Conservation (phyloP, 1,140 invertebrate genomes). For the Portunus trituberculatus region DNA sequence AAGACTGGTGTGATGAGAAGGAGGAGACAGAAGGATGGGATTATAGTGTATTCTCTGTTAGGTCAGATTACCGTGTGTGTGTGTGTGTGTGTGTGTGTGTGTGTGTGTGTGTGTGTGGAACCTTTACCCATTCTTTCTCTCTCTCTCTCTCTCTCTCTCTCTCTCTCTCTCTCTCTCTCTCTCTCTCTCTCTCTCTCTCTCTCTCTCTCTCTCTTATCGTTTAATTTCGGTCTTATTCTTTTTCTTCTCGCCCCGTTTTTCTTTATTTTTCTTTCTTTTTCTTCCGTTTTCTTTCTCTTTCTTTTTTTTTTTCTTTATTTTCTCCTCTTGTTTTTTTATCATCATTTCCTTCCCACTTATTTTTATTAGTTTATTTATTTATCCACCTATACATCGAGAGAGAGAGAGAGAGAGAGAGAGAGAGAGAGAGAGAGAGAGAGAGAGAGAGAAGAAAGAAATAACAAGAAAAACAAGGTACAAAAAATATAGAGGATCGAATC, state of each 20-base stretch:
- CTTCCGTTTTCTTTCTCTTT: too few relatives aligned
- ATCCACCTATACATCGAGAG: too few relatives aligned
- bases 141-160: slow-evolving; percentile 43
- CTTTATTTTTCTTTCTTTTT: neutral
- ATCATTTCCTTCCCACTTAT: neutral
- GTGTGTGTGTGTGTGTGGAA: too few relatives aligned
- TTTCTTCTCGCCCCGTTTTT: neutral
- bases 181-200: slow-evolving; percentile 43
- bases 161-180: slow-evolving; percentile 43
- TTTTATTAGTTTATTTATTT: too few relatives aligned
- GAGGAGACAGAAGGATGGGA: too few relatives aligned
- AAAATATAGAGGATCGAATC: neutral
- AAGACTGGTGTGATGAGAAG: too few relatives aligned
- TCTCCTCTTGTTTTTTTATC: neutral
- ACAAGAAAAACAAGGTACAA: neutral
- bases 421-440: neutral
- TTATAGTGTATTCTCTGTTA: too few relatives aligned
- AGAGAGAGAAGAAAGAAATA: neutral
- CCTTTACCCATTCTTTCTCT: too few relatives aligned
- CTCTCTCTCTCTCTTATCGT: neutral
- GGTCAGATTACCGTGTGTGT: too few relatives aligned
- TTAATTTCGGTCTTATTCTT: neutral
- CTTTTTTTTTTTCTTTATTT: too few relatives aligned
- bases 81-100: too few relatives aligned
- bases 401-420: too few relatives aligned